Conservation (phyloP, 1,140 invertebrate species). For the Wiebesia pumilae region DNA sequence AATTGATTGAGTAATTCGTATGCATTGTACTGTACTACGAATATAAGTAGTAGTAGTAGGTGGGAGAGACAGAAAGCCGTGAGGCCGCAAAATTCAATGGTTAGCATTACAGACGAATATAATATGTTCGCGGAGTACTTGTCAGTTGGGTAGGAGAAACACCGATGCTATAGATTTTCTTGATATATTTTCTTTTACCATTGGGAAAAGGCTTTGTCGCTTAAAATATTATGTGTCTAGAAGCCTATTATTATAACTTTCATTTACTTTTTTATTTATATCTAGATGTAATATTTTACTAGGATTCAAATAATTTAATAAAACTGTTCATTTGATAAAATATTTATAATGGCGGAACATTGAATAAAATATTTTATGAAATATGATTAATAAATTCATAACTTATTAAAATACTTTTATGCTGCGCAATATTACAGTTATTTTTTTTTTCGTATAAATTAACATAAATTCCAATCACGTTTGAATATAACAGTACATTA, state of each 20-base stretch:
- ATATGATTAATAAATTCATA: neutral
- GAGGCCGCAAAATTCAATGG: neutral
- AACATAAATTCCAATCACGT: neutral
- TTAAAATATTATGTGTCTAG: too few relatives aligned
- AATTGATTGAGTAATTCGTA: slow-evolving; percentile 40
- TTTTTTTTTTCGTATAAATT: neutral
- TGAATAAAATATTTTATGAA: neutral
- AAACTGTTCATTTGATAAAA: neutral
- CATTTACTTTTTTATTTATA: neutral
- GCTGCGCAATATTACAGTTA: neutral
- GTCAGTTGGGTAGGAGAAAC: neutral
- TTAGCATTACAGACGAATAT: neutral
- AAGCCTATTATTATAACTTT: neutral
- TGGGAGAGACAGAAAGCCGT: neutral
- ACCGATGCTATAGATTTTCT: neutral
- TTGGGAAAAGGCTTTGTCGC: neutral
- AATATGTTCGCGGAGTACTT: neutral
- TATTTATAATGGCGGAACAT: neutral
- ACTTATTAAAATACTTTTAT: neutral
- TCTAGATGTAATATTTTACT: neutral
- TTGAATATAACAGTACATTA: neutral
- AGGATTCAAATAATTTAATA: neutral
- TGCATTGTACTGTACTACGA: neutral
- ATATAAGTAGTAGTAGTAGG: neutral
- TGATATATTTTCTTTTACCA: neutral